phyloP scores from a whole-genome alignment of 2,888 invertebrate species.

The Noctua janthina region DNA sequence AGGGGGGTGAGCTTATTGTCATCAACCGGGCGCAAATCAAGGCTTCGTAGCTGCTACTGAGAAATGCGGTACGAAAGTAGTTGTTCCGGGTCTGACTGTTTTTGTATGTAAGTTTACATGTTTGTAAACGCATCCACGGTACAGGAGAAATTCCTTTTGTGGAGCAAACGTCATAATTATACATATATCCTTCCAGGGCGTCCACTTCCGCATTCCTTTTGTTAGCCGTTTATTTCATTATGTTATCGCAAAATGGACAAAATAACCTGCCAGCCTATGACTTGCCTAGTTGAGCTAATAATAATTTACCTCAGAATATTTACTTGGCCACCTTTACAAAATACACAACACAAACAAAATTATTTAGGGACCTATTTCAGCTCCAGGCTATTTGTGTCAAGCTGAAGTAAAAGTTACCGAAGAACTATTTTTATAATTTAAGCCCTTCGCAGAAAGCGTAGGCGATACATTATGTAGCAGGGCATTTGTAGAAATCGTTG shows the following conservation, averaged over 20 bases:
- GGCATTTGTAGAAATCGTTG: neutral
- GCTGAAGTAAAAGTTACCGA: neutral
- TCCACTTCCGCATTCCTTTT: neutral
- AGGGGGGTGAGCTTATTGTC: too few species aligned
- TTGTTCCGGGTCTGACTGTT: neutral
- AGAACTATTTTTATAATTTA: neutral
- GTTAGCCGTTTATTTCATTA: neutral
- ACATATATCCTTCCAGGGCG: neutral
- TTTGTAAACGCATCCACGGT: neutral
- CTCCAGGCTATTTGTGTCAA: neutral
- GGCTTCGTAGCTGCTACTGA: too few species aligned
- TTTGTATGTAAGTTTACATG: neutral
- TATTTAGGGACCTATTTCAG: slow-evolving; percentile 3
- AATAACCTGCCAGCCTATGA: neutral
- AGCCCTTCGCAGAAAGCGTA: neutral
- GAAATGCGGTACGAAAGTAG: neutral
- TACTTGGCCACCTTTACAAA: neutral
- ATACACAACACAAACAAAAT: neutral
- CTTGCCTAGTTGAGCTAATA: neutral
- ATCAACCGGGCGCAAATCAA: too few species aligned
- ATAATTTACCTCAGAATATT: neutral
- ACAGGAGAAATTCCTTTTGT: neutral
- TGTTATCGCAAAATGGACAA: neutral
- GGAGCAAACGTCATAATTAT: neutral
- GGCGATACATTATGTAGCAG: neutral